Base-by-base conservation (phyloP, 2,797 vertebrate genomes). In the Tauraco hartlaubi region DNA sequence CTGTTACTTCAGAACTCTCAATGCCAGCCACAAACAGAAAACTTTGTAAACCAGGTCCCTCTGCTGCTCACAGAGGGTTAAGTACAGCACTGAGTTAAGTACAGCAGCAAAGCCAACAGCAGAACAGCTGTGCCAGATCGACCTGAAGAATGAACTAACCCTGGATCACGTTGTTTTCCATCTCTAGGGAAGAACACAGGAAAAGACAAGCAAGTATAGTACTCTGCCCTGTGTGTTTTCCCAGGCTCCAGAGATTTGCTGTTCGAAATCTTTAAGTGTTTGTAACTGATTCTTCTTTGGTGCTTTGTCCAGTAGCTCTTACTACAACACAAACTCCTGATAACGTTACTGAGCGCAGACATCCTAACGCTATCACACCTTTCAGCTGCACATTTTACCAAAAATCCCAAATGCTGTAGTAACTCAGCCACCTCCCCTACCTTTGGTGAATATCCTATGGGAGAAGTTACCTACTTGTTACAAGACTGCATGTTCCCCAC, bases 111-210 rank as follows among this genome's bases (percentile, higher is more conserved):
- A 25, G 18, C 23, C 29, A 39, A 39, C 0, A 43, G 52, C 67
- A 54, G 61, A 55, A 23, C 48, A 51, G 88, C 67, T 59, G 9
- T 3, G 12, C 23, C 33, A 41, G 33, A 26, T 23, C 31, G 19
- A 17, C 46, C 39, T 15, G 19, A 51, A 55, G 81, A 59, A 23
- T 2, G 2, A 55, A 29, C 54, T 19, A 56, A 81, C 20, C 13
- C 3, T 1, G 31, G 16, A 44, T 16, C 16, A 15, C 64, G 44
- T 20, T 35, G 44, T 20, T 35, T 73, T 64, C 31, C 51, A 44
- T 11, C 51, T 64, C 43, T 15, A 73, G 15, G 43, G 71, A 74
- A 22, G 35, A 88, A 63, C 7, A 9, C 1, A 25, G 0, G 0
- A 33, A 56, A 37, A 59, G 44, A 63, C 18, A 29, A 49, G 21